A percentile compares a stretch with the other conserved stretches of the same genome.
These are phyloP conservation scores for Drymonia ruficornis DNA, from an alignment of 2,888 invertebrate species.

Conservation along the genomic window DNA sequence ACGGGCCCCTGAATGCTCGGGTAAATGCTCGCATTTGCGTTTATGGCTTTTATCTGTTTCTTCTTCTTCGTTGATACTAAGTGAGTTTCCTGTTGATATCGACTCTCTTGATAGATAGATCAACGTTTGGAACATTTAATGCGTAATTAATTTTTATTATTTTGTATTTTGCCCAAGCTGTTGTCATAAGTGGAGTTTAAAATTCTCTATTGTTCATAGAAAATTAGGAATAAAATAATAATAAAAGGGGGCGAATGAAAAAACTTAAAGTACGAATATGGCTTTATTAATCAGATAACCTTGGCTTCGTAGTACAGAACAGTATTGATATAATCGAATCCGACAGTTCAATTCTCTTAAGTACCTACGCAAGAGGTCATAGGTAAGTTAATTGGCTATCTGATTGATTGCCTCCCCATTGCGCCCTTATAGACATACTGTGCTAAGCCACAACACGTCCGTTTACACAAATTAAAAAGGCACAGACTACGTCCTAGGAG, in stretches of 20 bases:
- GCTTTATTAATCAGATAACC: too few relatives aligned
- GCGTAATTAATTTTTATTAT: too few relatives aligned
- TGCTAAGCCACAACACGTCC: constrained; percentile 12
- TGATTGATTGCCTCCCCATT: not conserved
- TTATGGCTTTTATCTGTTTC: constrained; percentile 12
- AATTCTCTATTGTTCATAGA: too few relatives aligned
- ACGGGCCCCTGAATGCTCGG: constrained; percentile 37
- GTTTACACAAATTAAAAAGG: constrained; percentile 51
- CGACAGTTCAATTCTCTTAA: not conserved
- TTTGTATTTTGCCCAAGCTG: too few relatives aligned
- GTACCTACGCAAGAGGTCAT: not conserved
- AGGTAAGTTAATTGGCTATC: constrained; percentile 1
- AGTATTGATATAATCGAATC: not conserved
- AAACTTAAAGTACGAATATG: too few relatives aligned
- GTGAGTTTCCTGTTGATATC: not conserved
- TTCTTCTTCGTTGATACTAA: not conserved
- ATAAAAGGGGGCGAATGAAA: too few relatives aligned
- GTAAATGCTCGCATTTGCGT: constrained; percentile 27
- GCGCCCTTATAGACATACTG: not conserved
- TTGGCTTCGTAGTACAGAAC: too few relatives aligned
- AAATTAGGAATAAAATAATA: too few relatives aligned
- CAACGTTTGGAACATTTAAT: not conserved
- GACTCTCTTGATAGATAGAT: not conserved
- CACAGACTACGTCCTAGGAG: constrained; percentile 52
- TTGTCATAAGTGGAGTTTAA: too few relatives aligned